A percentile compares a stretch with the other conserved stretches of the same genome.
Evolutionary conservation across 2,888 invertebrate genomes (phyloP).

Genomic region (Anorthoa munda): DNA sequence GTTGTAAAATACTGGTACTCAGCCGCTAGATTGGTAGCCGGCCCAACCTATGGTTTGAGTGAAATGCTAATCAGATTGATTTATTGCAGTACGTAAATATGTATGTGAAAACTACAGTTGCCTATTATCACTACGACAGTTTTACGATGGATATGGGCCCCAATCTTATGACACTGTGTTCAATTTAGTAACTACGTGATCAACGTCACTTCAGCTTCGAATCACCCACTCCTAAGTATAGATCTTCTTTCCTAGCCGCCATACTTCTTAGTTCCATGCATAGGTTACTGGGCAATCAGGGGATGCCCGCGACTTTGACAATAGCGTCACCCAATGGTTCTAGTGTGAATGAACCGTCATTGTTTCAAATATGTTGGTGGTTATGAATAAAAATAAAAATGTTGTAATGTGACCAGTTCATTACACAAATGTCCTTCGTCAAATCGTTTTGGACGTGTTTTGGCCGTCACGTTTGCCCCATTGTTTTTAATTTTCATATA

Average conservation of each 20-base stretch:
- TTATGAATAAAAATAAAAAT: background rate
- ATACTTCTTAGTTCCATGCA: background rate
- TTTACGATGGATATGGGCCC: background rate
- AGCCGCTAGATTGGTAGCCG: too few relatives aligned
- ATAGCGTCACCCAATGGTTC: background rate
- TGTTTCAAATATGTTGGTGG: background rate
- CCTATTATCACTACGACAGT: background rate
- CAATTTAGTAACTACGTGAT: background rate
- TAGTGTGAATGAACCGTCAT: background rate
- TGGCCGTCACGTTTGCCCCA: constrained; percentile 18
- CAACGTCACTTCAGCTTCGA: background rate
- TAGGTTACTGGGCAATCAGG: background rate
- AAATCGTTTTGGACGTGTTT: constrained; percentile 27
- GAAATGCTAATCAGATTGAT: too few relatives aligned
- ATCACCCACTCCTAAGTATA: background rate
- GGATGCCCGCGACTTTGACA: background rate
- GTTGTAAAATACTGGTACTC: too few relatives aligned
- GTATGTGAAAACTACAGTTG: background rate
- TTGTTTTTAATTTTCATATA: constrained; percentile 40
- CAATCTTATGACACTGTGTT: background rate
- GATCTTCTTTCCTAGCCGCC: too few relatives aligned
- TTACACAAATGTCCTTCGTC: constrained; percentile 9
- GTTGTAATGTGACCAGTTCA: constrained; percentile 10
- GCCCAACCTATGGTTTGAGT: too few relatives aligned
- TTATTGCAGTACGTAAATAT: background rate